Conservation (phyloP, 2,888 invertebrate species). For the Ramazzottius varieornatus region DNA sequence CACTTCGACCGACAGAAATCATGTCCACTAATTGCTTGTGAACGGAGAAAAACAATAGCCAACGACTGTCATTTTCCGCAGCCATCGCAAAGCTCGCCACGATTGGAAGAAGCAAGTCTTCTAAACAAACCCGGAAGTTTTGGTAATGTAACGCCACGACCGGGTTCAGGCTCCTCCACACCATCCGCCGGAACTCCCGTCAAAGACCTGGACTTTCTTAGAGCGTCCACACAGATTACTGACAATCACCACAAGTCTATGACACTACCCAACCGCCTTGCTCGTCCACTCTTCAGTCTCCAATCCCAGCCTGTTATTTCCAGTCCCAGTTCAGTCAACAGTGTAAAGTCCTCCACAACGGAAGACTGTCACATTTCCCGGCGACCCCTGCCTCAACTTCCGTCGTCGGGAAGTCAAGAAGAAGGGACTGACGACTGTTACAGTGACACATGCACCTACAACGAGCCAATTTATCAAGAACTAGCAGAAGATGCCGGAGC, state of each 20-base stretch:
- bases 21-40: too few species aligned
- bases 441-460: neutral
- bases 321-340: neutral
- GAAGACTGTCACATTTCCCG: too few species aligned
- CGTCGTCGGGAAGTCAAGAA: neutral
- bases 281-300: neutral
- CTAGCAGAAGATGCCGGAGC: neutral
- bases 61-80: too few species aligned
- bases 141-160: too few species aligned
- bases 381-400: neutral
- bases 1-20: too few species aligned
- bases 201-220: neutral
- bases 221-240: neutral
- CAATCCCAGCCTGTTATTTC: neutral
- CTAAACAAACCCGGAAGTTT: too few species aligned
- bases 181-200: neutral
- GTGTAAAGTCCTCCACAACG: too few species aligned
- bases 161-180: too few species aligned
- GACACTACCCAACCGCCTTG: neutral
- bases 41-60: too few species aligned
- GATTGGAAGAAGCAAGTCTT: too few species aligned
- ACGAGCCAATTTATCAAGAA: neutral
- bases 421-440: neutral
- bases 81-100: too few species aligned
- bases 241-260: neutral